phyloP scores from a whole-genome alignment of 2,888 invertebrate species.

The Rhagonycha fulva region DNA sequence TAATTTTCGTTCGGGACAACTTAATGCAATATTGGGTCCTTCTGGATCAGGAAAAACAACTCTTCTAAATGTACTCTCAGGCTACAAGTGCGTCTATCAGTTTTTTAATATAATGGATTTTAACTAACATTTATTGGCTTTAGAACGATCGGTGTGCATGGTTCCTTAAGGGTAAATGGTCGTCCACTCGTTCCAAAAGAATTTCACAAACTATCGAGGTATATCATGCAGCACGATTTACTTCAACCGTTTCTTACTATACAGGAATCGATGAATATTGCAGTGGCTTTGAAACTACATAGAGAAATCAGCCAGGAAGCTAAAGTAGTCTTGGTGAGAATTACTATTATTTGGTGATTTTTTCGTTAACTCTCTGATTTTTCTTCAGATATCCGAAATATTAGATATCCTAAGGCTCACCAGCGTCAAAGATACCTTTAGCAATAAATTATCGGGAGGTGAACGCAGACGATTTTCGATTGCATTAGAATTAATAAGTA shows the following conservation, averaged over 20 bases:
- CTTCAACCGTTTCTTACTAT: constrained; percentile 87
- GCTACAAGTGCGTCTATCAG: too few relatives aligned
- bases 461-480: constrained; percentile 92
- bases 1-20: too few relatives aligned
- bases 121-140: background rate
- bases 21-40: too few relatives aligned
- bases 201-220: constrained; percentile 88
- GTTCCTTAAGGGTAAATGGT: constrained; percentile 81
- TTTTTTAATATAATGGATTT: too few relatives aligned
- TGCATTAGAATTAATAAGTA: constrained; percentile 89
- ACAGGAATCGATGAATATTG: constrained; percentile 84
- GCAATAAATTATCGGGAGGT: constrained; percentile 83
- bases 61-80: too few relatives aligned
- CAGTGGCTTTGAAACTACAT: constrained; percentile 88
- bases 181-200: constrained; percentile 72
- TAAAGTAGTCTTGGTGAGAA: constrained; percentile 73
- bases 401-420: constrained; percentile 77
- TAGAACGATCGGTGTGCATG: constrained; percentile 62
- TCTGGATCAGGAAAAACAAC: too few relatives aligned
- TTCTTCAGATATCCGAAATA: constrained; percentile 81
- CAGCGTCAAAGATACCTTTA: constrained; percentile 73
- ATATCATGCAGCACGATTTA: constrained; percentile 94
- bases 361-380: background rate
- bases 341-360: background rate
- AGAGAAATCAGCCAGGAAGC: constrained; percentile 62